phyloP scores from a whole-genome alignment of 2,888 invertebrate genomes.

The Pachydiplax longipennis region DNA sequence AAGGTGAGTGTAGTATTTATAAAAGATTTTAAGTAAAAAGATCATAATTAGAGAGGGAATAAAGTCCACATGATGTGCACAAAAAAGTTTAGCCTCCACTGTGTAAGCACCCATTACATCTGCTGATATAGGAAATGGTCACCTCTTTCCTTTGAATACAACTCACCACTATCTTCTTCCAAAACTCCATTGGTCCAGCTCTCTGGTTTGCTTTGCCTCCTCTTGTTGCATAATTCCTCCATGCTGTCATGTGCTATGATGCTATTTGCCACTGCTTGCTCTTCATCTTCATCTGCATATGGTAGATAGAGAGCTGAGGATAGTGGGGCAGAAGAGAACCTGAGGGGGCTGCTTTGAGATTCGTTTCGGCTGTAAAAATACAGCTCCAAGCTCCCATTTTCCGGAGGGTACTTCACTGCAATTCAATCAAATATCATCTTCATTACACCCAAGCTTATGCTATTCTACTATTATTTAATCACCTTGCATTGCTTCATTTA shows the following conservation, averaged over 20 bases:
- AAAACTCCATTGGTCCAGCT: background rate
- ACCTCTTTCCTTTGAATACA: background rate
- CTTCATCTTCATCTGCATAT: background rate
- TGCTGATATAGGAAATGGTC: too few species aligned
- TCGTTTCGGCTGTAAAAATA: slow-evolving; percentile 74
- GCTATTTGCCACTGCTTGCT: background rate
- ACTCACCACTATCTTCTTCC: background rate
- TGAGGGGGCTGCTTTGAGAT: slow-evolving; percentile 68
- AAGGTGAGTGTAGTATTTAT: too few species aligned
- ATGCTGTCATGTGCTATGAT: background rate
- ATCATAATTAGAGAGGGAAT: too few species aligned
- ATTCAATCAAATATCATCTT: slow-evolving; percentile 49
- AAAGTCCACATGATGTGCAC: too few species aligned
- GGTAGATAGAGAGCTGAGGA: slow-evolving; percentile 54
- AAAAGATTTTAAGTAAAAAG: too few species aligned
- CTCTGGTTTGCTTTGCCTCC: background rate
- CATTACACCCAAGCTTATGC: background rate
- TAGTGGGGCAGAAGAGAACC: too few species aligned
- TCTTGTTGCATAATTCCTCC: background rate
- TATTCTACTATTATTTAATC: too few species aligned
- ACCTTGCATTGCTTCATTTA: too few species aligned
- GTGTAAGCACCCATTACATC: too few species aligned
- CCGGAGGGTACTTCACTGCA: slow-evolving; percentile 81
- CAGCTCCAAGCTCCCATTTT: slow-evolving; percentile 83
- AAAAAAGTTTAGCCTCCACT: too few species aligned